phyloP scores from a whole-genome alignment of 2,797 vertebrate genomes.

The Nyctalus aviator region DNA sequence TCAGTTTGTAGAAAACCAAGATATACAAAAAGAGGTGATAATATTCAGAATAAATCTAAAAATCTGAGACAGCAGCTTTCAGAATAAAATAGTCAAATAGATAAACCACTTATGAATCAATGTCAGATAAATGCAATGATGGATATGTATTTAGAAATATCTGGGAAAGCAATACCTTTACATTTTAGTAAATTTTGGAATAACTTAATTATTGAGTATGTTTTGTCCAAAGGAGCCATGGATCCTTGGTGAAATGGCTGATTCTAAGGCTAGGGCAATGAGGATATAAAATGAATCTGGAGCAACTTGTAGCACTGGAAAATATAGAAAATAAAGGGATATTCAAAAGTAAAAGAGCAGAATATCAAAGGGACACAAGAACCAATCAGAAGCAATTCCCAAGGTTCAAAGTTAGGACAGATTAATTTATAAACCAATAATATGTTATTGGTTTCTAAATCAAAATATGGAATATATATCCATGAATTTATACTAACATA shows the following conservation, averaged over 20 bases:
- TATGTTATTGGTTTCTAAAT: not conserved
- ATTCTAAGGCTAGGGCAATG: not conserved
- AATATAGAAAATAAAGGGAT: not conserved
- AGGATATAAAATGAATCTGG: not conserved
- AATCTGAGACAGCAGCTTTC: constrained; percentile 69
- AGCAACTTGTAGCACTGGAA: not conserved
- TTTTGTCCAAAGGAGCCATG: not conserved
- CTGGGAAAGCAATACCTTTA: constrained; percentile 69
- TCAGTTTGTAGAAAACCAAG: constrained; percentile 51
- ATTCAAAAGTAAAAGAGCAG: not conserved
- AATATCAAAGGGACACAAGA: not conserved
- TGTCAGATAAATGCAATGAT: constrained; percentile 72
- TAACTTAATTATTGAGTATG: constrained; percentile 70
- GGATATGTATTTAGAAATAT: constrained; percentile 71
- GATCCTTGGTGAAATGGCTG: not conserved
- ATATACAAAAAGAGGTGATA: constrained; percentile 58
- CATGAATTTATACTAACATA: not conserved
- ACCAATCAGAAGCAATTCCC: not conserved
- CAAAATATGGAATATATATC: not conserved
- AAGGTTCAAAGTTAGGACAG: not conserved
- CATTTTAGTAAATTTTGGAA: constrained; percentile 55
- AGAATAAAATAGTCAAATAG: constrained; percentile 71
- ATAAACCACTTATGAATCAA: constrained; percentile 65
- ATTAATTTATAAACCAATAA: not conserved
- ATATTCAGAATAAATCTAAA: constrained; percentile 70